Conservation (phyloP, 2,888 invertebrate species). For the Ormyrus labotus region DNA sequence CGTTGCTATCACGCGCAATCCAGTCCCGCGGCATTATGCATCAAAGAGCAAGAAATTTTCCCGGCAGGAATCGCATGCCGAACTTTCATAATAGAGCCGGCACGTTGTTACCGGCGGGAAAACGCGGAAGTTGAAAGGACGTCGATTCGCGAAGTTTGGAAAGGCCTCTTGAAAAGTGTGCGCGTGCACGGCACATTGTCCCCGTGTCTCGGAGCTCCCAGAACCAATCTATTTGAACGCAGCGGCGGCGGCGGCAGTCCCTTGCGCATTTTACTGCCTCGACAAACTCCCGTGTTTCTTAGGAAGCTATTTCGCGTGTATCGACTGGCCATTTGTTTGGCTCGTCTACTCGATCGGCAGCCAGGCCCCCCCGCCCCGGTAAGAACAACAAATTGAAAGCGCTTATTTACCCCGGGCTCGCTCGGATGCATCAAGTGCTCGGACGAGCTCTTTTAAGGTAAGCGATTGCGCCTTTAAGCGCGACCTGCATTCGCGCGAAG, state of each 20-base stretch:
- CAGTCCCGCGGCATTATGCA: no score
- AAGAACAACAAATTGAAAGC: conserved; percentile 44
- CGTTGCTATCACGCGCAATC: no score
- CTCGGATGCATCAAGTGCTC: not conserved
- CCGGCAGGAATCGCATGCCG: conserved; percentile 17
- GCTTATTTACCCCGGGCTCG: conserved; percentile 16
- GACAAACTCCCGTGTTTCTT: conserved; percentile 20
- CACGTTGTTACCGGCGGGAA: conserved; percentile 1
- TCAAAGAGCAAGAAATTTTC: not conserved
- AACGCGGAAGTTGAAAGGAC: conserved; percentile 13
- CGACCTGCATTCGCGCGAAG: no score
- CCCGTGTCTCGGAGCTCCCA: conserved; percentile 1
- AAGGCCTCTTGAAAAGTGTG: not conserved
- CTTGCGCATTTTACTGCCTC: conserved; percentile 36
- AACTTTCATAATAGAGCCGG: conserved; percentile 15
- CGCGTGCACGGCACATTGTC: not conserved
- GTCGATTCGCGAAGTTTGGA: conserved; percentile 8
- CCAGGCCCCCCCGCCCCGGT: not conserved
- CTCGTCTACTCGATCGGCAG: conserved; percentile 4
- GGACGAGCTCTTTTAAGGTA: conserved; percentile 2
- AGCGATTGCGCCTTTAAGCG: not conserved
- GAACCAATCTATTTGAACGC: conserved; percentile 42
- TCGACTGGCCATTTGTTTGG: conserved; percentile 50
- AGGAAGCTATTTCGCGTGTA: conserved; percentile 43
- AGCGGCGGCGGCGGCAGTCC: not conserved